phyloP scores from a whole-genome alignment of 2,888 invertebrate genomes.

The Globia sparganii region DNA sequence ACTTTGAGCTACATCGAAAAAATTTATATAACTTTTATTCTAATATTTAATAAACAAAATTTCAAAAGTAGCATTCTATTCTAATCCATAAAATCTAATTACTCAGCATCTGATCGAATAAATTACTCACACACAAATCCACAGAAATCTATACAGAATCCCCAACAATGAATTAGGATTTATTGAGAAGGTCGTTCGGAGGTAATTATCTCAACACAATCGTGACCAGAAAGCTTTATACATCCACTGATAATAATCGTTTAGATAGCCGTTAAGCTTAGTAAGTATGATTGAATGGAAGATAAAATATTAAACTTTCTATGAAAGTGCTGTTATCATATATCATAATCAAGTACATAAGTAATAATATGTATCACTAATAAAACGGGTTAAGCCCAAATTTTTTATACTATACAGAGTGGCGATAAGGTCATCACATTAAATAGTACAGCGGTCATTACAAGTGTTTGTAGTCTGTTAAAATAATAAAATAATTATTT shows the following conservation, averaged over 20 bases:
- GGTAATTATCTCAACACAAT: slow-evolving; percentile 62
- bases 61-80: background rate
- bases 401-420: background rate
- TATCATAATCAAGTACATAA: background rate
- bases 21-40: background rate
- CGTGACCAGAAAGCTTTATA: slow-evolving; percentile 64
- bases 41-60: background rate
- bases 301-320: slow-evolving; percentile 1
- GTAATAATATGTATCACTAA: background rate
- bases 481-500: background rate
- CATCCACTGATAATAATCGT: slow-evolving; percentile 35
- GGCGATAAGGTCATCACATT: background rate
- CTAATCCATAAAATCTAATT: background rate
- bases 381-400: background rate
- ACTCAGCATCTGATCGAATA: slow-evolving; percentile 29
- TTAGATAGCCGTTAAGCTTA: slow-evolving; percentile 8
- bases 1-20: background rate
- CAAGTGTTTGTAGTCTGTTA: background rate
- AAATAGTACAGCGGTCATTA: background rate
- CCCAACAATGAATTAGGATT: slow-evolving; percentile 65
- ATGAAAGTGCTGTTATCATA: background rate
- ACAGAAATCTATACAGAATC: slow-evolving; percentile 39
- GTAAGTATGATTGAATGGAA: slow-evolving; percentile 15
- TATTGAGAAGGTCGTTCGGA: slow-evolving; percentile 59
- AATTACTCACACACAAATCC: slow-evolving; percentile 26